Evolutionary conservation across 2,113 vertebrate species (phyloP).

Genomic region (Oxyruncus cristatus): DNA sequence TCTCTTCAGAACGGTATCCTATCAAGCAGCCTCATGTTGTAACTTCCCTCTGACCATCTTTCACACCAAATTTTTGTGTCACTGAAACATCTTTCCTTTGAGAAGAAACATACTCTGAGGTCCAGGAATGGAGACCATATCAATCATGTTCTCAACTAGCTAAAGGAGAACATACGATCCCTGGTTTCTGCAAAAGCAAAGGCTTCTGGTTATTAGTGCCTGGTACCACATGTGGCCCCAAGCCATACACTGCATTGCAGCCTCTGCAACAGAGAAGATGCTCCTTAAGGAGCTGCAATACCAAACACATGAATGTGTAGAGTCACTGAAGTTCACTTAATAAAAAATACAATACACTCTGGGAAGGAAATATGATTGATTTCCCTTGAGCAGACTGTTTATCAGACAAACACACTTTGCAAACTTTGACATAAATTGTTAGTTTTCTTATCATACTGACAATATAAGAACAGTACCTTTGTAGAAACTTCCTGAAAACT

Average conservation of each 20-base stretch:
- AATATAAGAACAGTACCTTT: slow-evolving; percentile 69
- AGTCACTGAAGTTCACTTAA: slow-evolving; percentile 76
- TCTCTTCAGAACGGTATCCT: background rate
- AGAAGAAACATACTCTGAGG: background rate
- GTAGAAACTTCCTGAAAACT: slow-evolving; percentile 77
- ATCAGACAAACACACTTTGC: slow-evolving; percentile 82
- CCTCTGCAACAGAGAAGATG: background rate
- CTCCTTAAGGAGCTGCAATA: slow-evolving; percentile 47
- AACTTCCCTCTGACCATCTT: background rate
- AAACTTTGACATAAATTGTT: slow-evolving; percentile 84
- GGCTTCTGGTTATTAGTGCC: background rate
- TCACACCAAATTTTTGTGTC: background rate
- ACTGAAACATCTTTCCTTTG: background rate
- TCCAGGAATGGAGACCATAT: background rate
- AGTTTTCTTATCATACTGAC: slow-evolving; percentile 77
- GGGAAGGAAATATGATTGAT: slow-evolving; percentile 78
- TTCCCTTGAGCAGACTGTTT: slow-evolving; percentile 75
- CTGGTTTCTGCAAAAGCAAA: background rate
- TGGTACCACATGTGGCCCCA: background rate
- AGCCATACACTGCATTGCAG: background rate
- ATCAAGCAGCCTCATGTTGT: background rate
- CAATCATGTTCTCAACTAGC: background rate
- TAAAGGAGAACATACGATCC: background rate
- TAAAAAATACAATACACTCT: slow-evolving; percentile 76
- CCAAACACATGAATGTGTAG: slow-evolving; percentile 50